A percentile compares a stretch with the other conserved stretches of the same genome.
phyloP scores from a whole-genome alignment of 2,113 vertebrate genomes.

The Sceloporus undulatus region DNA sequence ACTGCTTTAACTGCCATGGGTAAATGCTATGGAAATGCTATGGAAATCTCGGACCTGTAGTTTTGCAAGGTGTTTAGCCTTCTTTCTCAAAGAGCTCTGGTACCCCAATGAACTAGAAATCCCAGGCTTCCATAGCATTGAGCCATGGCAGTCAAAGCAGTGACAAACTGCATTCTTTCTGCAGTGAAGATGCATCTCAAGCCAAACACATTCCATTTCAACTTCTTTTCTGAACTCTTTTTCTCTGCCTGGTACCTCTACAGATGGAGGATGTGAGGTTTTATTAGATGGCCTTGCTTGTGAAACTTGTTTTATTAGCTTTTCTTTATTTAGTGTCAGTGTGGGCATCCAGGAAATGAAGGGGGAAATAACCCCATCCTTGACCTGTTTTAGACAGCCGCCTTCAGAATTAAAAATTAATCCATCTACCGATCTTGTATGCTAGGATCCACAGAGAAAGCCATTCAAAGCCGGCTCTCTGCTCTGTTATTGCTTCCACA shows the following conservation, averaged over 20 bases:
- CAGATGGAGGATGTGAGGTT: fast-evolving
- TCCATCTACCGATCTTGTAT: background rate
- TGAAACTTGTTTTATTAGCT: background rate
- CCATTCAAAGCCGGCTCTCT: background rate
- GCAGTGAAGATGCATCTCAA: background rate
- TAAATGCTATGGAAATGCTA: no score
- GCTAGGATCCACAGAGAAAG: background rate
- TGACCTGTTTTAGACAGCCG: background rate
- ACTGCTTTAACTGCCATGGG: no score
- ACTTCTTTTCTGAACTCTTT: background rate
- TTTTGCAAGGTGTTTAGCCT: no score
- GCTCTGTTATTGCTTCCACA: background rate
- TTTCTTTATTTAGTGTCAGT: slow-evolving; percentile 30
- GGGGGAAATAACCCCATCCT: background rate
- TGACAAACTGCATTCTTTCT: no score
- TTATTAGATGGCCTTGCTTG: background rate
- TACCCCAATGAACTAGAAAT: no score
- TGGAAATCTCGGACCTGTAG: no score
- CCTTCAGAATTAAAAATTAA: slow-evolving; percentile 46
- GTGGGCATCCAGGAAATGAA: slow-evolving; percentile 24
- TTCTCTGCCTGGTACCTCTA: fast-evolving
- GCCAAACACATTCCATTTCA: background rate
- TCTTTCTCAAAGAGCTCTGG: no score
- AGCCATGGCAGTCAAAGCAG: no score
- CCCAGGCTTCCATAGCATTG: no score